A percentile compares a stretch with the other conserved stretches of the same genome.
Evolutionary conservation across 2,797 vertebrate species (phyloP).

Genomic region (Mallotus villosus): DNA sequence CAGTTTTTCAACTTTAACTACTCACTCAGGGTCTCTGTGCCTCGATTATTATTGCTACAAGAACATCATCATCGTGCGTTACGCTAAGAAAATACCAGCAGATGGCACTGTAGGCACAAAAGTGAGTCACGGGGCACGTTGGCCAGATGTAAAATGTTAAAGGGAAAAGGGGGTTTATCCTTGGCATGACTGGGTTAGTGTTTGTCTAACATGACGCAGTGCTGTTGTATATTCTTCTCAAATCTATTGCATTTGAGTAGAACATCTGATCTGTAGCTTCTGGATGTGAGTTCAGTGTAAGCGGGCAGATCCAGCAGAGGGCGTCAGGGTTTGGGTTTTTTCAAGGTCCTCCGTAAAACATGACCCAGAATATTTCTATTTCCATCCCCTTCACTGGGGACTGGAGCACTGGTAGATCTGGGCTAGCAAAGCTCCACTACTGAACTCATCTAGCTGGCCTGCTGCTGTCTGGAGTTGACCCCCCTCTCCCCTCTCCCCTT

Average conservation of each 20-base stretch:
- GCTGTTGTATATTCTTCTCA: neutral
- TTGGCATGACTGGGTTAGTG: neutral
- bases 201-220: neutral
- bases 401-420: slow-evolving; percentile 51
- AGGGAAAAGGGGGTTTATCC: neutral
- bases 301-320: neutral
- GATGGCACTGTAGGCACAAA: neutral
- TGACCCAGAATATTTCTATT: slow-evolving; percentile 63
- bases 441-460: neutral
- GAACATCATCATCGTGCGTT: neutral
- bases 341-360: slow-evolving; percentile 45
- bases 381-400: slow-evolving; percentile 54
- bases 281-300: neutral
- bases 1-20: too few species aligned
- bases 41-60: neutral
- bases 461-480: neutral
- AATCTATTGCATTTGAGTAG: neutral
- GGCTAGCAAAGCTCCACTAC: slow-evolving; percentile 27
- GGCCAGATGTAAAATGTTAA: neutral
- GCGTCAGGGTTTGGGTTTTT: slow-evolving; percentile 34
- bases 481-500: neutral
- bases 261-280: neutral
- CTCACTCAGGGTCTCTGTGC: too few species aligned
- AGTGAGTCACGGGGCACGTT: neutral
- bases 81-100: neutral